Evolutionary conservation across 2,113 vertebrate genomes (phyloP).

Genomic region (Ranitomeya imitator): DNA sequence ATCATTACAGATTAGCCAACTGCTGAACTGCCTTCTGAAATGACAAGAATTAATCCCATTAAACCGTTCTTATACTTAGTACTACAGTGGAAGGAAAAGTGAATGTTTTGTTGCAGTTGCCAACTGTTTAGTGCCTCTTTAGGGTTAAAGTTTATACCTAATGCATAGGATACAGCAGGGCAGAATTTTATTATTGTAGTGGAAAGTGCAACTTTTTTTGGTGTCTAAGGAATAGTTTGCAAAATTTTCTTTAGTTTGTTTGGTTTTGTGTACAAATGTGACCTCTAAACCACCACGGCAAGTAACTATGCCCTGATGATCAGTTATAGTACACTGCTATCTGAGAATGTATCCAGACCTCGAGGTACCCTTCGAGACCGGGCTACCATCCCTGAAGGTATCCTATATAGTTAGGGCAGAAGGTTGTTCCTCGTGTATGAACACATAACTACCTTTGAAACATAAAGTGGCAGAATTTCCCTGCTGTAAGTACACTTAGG

Average conservation of each 20-base stretch:
- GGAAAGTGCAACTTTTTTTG: constrained; percentile 13
- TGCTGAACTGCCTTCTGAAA: neutral
- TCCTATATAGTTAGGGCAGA: neutral
- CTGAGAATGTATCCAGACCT: neutral
- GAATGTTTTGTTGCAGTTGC: constrained; percentile 23
- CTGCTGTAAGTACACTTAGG: neutral
- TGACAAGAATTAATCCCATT: neutral
- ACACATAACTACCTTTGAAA: neutral
- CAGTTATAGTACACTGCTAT: neutral
- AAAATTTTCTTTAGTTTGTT: neutral
- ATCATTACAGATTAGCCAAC: neutral
- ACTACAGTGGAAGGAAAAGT: neutral
- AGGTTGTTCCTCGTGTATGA: neutral
- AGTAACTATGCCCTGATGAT: neutral
- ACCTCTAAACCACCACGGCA: neutral
- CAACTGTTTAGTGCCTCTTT: constrained; percentile 29
- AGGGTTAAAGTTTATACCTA: constrained; percentile 14
- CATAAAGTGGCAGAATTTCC: neutral
- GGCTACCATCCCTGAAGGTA: constrained; percentile 7
- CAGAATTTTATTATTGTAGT: constrained; percentile 29
- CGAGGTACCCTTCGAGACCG: neutral
- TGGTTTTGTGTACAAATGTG: constrained; percentile 12
- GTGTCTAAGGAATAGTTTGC: neutral
- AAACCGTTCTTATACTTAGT: neutral
- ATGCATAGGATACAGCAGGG: neutral